Evolutionary conservation across 2,113 vertebrate genomes (phyloP).

Genomic region (Edolisoma coerulescens): DNA sequence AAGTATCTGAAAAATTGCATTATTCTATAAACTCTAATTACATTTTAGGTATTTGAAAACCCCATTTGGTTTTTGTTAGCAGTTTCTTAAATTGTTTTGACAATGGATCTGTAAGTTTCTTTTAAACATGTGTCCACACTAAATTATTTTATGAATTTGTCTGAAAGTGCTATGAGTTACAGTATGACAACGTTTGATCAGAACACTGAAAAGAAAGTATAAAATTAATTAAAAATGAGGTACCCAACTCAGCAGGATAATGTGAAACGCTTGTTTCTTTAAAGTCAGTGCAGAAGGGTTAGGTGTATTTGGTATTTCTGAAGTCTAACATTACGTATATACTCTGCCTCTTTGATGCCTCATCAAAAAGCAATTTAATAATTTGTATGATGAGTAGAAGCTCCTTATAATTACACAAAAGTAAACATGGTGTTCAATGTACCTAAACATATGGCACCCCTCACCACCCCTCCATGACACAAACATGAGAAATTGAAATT

Average conservation of each 20-base stretch:
- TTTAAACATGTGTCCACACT: neutral
- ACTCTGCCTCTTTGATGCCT: neutral
- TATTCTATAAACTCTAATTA: neutral
- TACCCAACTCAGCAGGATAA: neutral
- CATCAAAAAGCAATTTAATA: neutral
- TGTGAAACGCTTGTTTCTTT: neutral
- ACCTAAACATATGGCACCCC: neutral
- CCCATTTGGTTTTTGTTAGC: neutral
- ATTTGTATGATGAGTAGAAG: neutral
- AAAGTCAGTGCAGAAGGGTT: neutral
- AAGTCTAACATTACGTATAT: neutral
- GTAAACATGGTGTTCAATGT: neutral
- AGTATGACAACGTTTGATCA: neutral
- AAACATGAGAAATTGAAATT: neutral
- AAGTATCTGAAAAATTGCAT: neutral
- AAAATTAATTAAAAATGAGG: neutral
- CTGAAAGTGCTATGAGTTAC: neutral
- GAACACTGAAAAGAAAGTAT: neutral
- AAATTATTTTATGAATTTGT: neutral
- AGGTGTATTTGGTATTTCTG: neutral
- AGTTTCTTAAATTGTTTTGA: neutral
- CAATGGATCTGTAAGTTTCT: neutral
- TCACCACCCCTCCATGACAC: neutral
- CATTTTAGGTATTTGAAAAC: neutral
- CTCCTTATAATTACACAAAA: neutral